A percentile compares a stretch with the other conserved stretches of the same genome.
Conservation (phyloP, 1,140 invertebrate genomes). For the Drosophila watanabei region DNA sequence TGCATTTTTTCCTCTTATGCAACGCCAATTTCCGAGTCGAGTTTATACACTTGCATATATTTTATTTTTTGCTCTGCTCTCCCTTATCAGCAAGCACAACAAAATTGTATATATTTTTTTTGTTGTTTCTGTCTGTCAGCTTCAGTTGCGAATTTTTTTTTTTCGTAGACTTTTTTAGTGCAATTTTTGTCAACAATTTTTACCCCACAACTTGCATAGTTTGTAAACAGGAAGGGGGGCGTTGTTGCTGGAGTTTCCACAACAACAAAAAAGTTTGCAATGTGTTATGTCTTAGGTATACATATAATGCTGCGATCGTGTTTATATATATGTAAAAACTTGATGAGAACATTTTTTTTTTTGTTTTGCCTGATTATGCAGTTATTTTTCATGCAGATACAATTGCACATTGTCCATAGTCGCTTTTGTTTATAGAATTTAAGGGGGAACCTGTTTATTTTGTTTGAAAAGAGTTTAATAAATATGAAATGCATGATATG, state of each 20-base stretch:
- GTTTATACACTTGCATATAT: slow-evolving; percentile 23
- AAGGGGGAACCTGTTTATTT: slow-evolving; percentile 1
- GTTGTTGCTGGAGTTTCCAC: slow-evolving; percentile 5
- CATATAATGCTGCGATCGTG: slow-evolving; percentile 17
- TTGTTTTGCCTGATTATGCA: slow-evolving; percentile 62
- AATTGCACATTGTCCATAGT: not conserved
- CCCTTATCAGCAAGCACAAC: slow-evolving; percentile 37
- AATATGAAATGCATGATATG: too few relatives aligned
- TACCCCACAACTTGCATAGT: slow-evolving; percentile 17
- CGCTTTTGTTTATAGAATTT: slow-evolving; percentile 4
- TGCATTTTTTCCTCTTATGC: slow-evolving; percentile 44
- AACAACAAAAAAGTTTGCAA: slow-evolving; percentile 25
- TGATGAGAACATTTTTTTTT: slow-evolving; percentile 36
- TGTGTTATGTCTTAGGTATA: slow-evolving; percentile 28
- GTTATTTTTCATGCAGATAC: slow-evolving; percentile 24
- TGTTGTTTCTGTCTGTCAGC: slow-evolving; percentile 13
- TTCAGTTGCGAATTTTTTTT: slow-evolving; percentile 35
- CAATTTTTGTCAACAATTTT: slow-evolving; percentile 16
- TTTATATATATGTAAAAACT: slow-evolving; percentile 20
- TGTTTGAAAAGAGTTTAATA: not conserved
- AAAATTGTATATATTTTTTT: slow-evolving; percentile 15
- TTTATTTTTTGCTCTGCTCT: slow-evolving; percentile 5
- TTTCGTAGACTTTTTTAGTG: slow-evolving; percentile 11
- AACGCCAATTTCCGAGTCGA: slow-evolving; percentile 34
- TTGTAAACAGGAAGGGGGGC: not conserved